These are phyloP conservation scores for Pimephales promelas DNA, from an alignment of 2,113 vertebrate species.

Conservation along the genomic window DNA sequence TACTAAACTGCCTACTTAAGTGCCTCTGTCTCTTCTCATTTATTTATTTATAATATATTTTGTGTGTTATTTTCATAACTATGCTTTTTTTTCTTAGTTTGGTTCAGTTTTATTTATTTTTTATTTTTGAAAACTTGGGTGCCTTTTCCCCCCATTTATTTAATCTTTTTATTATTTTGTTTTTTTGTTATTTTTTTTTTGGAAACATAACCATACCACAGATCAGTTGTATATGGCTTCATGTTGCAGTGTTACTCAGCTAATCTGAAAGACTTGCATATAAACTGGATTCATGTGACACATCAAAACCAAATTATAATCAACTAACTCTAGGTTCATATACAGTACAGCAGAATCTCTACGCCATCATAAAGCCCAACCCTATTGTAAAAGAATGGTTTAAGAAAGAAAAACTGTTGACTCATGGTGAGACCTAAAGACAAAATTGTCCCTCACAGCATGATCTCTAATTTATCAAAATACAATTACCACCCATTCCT, in stretches of 20 bases:
- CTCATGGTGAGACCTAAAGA: neutral
- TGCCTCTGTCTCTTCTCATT: neutral
- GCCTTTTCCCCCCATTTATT: too few relatives aligned
- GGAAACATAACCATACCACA: neutral
- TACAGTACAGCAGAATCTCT: neutral
- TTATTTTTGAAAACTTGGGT: too few relatives aligned
- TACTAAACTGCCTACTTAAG: too few relatives aligned
- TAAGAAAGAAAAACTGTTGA: neutral
- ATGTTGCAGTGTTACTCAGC: neutral
- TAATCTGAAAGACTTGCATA: neutral
- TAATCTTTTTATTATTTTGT: neutral
- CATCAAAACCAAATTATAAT: neutral
- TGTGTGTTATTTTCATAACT: neutral
- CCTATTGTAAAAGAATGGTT: neutral
- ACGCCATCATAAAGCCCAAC: neutral
- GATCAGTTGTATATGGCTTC: neutral
- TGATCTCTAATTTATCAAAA: slow-evolving; percentile 26
- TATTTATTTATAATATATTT: neutral
- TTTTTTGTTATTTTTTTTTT: neutral
- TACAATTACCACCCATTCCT: slow-evolving; percentile 9
- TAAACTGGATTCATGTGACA: neutral
- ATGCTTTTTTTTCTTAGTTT: too few relatives aligned
- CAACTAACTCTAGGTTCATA: neutral
- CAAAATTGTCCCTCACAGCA: neutral
- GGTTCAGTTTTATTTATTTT: neutral